A percentile compares a stretch with the other conserved stretches of the same genome.
These are phyloP conservation scores for Arctia plantaginis DNA, from an alignment of 2,888 invertebrate genomes.

Conservation along the genomic window DNA sequence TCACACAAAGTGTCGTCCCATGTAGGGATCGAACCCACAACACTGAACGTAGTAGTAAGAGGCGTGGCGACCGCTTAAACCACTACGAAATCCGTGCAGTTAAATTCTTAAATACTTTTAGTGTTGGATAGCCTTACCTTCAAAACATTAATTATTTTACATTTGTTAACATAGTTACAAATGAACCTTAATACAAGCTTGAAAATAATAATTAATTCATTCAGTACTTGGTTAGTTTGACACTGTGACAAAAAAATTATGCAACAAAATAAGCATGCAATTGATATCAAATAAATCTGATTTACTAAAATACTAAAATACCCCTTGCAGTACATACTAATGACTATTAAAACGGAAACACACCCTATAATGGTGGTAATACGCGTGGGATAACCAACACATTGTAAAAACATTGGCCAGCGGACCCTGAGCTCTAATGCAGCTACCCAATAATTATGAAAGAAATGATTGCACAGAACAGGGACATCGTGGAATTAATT, in stretches of 20 bases:
- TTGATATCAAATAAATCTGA: background rate
- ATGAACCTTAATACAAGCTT: too few relatives aligned
- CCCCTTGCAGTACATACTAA: background rate
- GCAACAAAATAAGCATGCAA: background rate
- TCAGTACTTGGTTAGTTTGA: background rate
- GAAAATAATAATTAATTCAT: too few relatives aligned
- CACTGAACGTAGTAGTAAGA: too few relatives aligned
- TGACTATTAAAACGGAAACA: slow-evolving; percentile 18
- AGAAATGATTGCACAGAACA: slow-evolving; percentile 15
- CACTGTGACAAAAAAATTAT: background rate
- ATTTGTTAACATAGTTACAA: too few relatives aligned
- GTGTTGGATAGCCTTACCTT: too few relatives aligned
- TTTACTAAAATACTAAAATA: background rate
- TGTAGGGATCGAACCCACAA: too few relatives aligned
- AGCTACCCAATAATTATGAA: slow-evolving; percentile 38
- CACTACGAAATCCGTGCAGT: too few relatives aligned
- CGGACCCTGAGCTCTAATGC: slow-evolving; percentile 30
- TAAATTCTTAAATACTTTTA: too few relatives aligned
- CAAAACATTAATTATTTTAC: too few relatives aligned
- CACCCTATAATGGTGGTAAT: slow-evolving; percentile 20
- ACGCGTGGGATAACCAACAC: slow-evolving; percentile 45
- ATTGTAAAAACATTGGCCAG: slow-evolving; percentile 48
- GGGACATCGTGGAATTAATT: slow-evolving; percentile 9
- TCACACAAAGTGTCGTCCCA: too few relatives aligned
- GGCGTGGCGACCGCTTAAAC: too few relatives aligned